These are phyloP conservation scores for Hirudinaria manillensis DNA, from an alignment of 2,888 invertebrate genomes.

Conservation along the genomic window DNA sequence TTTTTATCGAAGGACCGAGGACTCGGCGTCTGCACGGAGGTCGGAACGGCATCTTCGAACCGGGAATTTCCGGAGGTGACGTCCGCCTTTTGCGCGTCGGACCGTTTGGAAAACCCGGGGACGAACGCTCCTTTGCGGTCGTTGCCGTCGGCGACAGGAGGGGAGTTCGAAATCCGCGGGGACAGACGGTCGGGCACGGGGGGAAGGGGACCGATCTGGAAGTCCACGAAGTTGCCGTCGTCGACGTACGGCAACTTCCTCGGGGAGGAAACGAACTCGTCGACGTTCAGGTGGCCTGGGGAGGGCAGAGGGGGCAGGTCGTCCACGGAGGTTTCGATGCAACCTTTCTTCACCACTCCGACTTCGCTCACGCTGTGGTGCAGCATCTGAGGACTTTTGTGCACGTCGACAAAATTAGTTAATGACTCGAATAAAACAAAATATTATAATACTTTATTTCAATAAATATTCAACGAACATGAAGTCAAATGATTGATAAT, in stretches of 20 bases:
- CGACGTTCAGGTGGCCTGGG: slow-evolving; percentile 1
- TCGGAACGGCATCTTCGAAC: no score
- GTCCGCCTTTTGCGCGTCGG: no score
- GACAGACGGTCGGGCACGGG: no score
- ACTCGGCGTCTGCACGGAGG: background rate
- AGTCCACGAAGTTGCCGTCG: background rate
- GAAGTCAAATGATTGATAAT: background rate
- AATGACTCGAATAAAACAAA: background rate
- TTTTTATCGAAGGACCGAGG: background rate
- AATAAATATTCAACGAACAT: background rate
- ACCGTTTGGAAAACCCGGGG: no score
- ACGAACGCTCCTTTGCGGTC: no score
- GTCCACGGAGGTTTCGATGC: slow-evolving; percentile 21
- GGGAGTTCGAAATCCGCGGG: no score
- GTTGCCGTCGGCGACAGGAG: no score
- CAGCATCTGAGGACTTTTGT: slow-evolving; percentile 18
- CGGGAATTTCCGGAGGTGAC: no score
- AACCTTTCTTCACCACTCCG: slow-evolving; percentile 1
- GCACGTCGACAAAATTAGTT: background rate
- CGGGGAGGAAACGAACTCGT: slow-evolving; percentile 25
- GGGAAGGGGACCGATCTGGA: no score
- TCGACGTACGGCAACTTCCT: slow-evolving; percentile 6
- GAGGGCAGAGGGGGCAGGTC: slow-evolving; percentile 10
- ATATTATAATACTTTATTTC: background rate
- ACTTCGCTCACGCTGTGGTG: slow-evolving; percentile 31